Conservation (phyloP, 2,888 invertebrate species). For the Oligia fasciuncula region DNA sequence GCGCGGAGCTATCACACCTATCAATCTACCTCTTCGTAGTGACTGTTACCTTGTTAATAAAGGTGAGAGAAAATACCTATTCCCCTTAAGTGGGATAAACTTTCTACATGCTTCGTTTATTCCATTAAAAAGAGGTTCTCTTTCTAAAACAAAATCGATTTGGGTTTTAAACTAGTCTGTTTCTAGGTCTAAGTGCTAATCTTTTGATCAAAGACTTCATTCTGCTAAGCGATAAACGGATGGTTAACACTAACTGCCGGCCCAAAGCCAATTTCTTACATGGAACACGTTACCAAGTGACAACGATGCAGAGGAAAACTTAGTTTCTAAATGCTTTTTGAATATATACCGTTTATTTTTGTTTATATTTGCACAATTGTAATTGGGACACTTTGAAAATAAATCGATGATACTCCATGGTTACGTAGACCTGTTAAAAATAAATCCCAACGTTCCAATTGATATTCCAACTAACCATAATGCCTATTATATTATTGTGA, state of each 20-base stretch:
- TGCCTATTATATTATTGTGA: too few relatives aligned
- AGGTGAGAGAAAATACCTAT: neutral
- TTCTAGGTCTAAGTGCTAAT: neutral
- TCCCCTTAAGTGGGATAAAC: neutral
- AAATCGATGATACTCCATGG: too few relatives aligned
- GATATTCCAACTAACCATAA: too few relatives aligned
- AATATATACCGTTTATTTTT: neutral
- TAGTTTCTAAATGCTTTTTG: neutral
- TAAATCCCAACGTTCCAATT: too few relatives aligned
- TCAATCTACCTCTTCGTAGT: neutral
- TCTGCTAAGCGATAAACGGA: neutral
- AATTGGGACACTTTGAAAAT: neutral
- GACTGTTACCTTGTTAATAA: constrained; percentile 14
- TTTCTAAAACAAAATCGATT: neutral
- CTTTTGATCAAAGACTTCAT: neutral
- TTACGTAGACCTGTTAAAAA: too few relatives aligned
- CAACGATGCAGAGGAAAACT: neutral
- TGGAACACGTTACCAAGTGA: neutral
- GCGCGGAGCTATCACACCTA: neutral
- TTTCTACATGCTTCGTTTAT: neutral
- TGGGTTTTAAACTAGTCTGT: neutral
- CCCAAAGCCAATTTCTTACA: neutral
- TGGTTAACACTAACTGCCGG: neutral
- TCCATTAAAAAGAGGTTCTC: neutral
- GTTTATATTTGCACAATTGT: neutral